Conservation (phyloP, 1,140 invertebrate genomes). For the Sitobion miscanthi region DNA sequence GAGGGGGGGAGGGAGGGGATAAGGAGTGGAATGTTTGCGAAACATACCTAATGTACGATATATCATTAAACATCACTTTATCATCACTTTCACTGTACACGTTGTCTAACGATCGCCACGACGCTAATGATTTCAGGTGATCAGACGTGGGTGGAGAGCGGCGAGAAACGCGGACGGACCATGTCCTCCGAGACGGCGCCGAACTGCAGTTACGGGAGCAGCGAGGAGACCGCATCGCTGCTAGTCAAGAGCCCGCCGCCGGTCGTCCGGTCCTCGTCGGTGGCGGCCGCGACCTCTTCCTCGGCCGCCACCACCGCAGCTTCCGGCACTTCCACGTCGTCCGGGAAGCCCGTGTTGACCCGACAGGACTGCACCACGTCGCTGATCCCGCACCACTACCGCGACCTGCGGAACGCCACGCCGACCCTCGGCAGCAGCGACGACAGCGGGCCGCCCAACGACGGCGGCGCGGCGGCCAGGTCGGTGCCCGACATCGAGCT, state of each 20-base stretch:
- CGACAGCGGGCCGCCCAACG: conserved; percentile 71
- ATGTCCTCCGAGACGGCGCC: conserved; percentile 65
- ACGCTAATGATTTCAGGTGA: conserved; percentile 61
- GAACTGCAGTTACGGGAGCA: conserved; percentile 73
- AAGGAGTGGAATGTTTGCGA: neutral
- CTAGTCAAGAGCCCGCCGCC: conserved; percentile 68
- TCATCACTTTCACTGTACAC: too few species aligned
- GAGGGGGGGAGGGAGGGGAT: too few species aligned
- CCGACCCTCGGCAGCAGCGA: conserved; percentile 81
- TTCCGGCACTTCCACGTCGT: conserved; percentile 60
- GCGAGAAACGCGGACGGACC: conserved; percentile 59
- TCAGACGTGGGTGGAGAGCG: conserved; percentile 54
- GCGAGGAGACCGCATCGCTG: conserved; percentile 80
- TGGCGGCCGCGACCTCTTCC: neutral
- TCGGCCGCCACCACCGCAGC: conserved; percentile 17
- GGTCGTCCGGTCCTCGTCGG: conserved; percentile 68
- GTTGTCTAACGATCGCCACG: neutral
- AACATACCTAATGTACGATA: neutral
- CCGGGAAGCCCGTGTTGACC: conserved; percentile 77
- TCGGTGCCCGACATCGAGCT: conserved; percentile 89
- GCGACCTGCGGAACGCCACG: conserved; percentile 59
- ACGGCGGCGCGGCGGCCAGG: conserved; percentile 72
- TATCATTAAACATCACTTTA: too few species aligned
- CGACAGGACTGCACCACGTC: conserved; percentile 82
- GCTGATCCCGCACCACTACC: conserved; percentile 65